Base-by-base conservation (phyloP, 2,797 vertebrate genomes). In the Argya squamiceps region DNA sequence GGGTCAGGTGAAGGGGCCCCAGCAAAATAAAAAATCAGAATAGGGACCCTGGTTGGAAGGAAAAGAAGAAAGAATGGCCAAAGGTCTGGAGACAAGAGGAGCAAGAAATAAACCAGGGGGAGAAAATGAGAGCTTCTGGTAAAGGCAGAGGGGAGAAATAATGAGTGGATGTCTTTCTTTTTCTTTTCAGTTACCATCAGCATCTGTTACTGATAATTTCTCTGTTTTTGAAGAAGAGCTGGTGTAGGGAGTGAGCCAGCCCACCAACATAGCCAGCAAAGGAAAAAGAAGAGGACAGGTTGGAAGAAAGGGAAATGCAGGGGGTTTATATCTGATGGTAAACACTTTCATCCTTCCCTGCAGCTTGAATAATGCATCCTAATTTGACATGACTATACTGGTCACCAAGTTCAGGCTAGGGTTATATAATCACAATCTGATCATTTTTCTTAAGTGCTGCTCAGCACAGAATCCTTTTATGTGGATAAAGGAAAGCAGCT, bases 381-480 rank as follows among this genome's bases (percentile, higher is more conserved):
- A 94, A 95, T 96, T 92, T 96, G 94, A 97, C 84, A 88, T 84
- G 91, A 95, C 91, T 95, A n/a, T 82, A 79, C 84, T 93, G 92
- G 96, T 96, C 96, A 96, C 91, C 76, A 88, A 79, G 94, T 96
- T 97, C 96, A 96, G 65, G 74, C 50, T 89, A 73, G 79, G 92
- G 96, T 96, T 94, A 96, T 96, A 89, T 84, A 92, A 95, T 97
- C 94, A 96, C 92, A 88, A 79, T 94, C 84, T 94, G 91, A 95
- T 92, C 87, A 76, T 96, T 96, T 96, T 94, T 95, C 94, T 91
- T 92, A 81, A 94, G 95, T 85, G 70, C 59, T 93, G 59, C 74
- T 94, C 88, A 90, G 76, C 59, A 81, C 77, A 95, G 83, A 92
- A 82, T 90, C 63, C 94, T 96, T 97, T 96, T 88, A 94, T 96